Evolutionary conservation across 2,888 invertebrate genomes (phyloP).

Genomic region (Drosophila lutescens): DNA sequence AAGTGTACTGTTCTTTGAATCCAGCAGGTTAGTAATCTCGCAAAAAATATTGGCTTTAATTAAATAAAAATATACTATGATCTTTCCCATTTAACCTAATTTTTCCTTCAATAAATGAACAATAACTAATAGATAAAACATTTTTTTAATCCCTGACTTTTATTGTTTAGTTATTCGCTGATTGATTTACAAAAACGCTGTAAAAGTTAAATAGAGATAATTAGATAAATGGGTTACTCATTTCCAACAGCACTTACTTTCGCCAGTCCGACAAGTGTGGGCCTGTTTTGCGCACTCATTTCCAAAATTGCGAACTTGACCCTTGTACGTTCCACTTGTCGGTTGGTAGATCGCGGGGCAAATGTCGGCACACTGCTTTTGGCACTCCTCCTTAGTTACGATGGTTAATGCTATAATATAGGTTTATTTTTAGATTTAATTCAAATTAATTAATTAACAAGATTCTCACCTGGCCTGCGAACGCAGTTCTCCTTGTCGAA

Average conservation of each 20-base stretch:
- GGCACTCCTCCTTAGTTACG: constrained; percentile 54
- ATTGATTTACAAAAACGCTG: constrained; percentile 45
- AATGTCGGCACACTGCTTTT: constrained; percentile 29
- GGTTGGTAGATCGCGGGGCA: constrained; percentile 46
- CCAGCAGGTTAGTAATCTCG: too few species aligned
- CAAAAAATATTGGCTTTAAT: too few species aligned
- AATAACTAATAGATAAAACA: too few species aligned
- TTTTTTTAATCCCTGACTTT: too few species aligned
- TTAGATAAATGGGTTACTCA: not conserved
- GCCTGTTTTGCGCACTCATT: constrained; percentile 49
- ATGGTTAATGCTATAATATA: constrained; percentile 18
- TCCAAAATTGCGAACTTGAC: constrained; percentile 39
- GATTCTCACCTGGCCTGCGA: constrained; percentile 47
- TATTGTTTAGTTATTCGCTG: not conserved
- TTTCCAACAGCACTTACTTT: constrained; percentile 49
- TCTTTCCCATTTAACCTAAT: too few species aligned
- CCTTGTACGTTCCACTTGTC: constrained; percentile 47
- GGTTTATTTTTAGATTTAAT: not conserved
- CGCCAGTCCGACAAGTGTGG: constrained; percentile 58
- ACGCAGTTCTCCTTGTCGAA: constrained; percentile 59
- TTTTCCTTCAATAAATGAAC: too few species aligned
- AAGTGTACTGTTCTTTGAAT: too few species aligned
- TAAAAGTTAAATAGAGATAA: not conserved
- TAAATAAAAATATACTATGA: too few species aligned
- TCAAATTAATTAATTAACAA: not conserved